A percentile compares a stretch with the other conserved stretches of the same genome.
These are phyloP conservation scores for Triops cancriformis DNA, from an alignment of 1,140 invertebrate genomes.

Conservation along the genomic window DNA sequence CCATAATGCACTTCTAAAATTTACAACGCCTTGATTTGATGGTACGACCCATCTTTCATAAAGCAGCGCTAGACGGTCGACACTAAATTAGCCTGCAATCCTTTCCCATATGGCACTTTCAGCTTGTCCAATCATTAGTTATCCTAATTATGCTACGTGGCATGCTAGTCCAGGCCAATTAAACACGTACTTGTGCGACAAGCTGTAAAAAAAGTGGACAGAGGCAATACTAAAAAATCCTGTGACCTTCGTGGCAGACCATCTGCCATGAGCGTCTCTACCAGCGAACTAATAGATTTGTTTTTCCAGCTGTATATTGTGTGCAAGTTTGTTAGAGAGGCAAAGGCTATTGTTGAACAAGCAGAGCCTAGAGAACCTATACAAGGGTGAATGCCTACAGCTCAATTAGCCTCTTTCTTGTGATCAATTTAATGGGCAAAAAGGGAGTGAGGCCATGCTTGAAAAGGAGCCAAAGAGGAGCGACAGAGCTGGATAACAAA, in stretches of 20 bases:
- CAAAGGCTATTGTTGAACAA: neutral
- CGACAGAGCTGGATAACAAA: neutral
- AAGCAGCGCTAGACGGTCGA: too few species aligned
- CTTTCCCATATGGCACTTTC: neutral
- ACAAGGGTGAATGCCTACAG: neutral
- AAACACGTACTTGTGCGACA: neutral
- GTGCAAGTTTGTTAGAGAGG: neutral
- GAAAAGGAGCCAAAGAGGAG: neutral
- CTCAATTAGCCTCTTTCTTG: conserved; percentile 10
- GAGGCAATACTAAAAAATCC: neutral
- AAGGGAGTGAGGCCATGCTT: neutral
- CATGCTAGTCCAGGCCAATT: neutral
- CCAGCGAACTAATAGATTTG: neutral
- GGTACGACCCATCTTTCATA: too few species aligned
- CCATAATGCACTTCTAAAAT: too few species aligned
- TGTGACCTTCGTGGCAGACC: neutral
- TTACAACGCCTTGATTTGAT: too few species aligned
- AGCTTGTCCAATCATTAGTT: too few species aligned
- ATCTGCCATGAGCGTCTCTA: neutral
- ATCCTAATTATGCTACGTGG: too few species aligned
- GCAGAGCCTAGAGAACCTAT: neutral
- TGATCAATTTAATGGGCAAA: conserved; percentile 8
- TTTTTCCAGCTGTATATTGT: conserved; percentile 1
- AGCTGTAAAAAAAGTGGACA: neutral
- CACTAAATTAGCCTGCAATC: neutral